phyloP scores from a whole-genome alignment of 2,797 vertebrate genomes.

The Synaphobranchus kaupii region DNA sequence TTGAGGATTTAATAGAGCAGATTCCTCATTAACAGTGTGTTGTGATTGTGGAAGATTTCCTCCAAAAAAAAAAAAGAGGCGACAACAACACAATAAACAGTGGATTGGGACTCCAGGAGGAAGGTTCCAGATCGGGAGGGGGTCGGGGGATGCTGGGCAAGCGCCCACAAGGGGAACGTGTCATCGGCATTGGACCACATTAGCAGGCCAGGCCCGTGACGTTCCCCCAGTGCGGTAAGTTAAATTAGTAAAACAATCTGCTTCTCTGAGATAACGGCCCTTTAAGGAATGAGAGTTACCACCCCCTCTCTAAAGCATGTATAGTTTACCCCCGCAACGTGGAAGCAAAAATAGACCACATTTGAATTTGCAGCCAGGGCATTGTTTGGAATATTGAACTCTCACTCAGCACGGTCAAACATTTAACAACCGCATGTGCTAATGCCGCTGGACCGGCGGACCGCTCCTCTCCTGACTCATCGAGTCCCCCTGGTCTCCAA shows the following conservation, averaged over 20 bases:
- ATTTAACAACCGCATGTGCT: not conserved
- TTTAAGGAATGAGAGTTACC: too few relatives aligned
- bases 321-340: not conserved
- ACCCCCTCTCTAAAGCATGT: not conserved
- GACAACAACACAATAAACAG: not conserved
- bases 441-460: constrained; percentile 7
- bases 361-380: not conserved
- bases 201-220: not conserved
- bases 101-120: not conserved
- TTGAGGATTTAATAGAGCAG: not conserved
- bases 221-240: constrained; percentile 36
- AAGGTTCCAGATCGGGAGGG: not conserved
- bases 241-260: constrained; percentile 74
- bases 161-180: not conserved
- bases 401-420: not conserved
- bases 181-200: not conserved
- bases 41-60: not conserved
- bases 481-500: not conserved
- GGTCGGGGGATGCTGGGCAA: not conserved
- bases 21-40: not conserved
- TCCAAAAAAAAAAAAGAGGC: not conserved
- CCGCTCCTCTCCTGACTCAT: not conserved
- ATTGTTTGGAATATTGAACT: not conserved
- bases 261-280: constrained; percentile 61
- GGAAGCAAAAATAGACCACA: not conserved